Evolutionary conservation across 2,888 invertebrate genomes (phyloP).

Genomic region (Andrena bicolor): DNA sequence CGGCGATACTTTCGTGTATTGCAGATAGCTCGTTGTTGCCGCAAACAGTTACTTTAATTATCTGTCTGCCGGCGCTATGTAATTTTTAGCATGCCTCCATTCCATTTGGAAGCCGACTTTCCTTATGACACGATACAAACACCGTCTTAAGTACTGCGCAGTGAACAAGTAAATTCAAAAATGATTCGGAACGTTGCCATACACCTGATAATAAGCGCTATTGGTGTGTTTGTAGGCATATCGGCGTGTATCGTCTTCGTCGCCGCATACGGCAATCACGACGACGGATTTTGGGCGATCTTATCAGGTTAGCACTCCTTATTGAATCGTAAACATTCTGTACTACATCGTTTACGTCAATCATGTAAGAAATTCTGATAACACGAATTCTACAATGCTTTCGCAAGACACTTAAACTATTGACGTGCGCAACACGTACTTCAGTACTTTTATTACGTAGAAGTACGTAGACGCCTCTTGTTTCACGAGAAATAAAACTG

Average conservation of each 20-base stretch:
- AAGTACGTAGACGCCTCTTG: no score
- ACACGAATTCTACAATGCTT: neutral
- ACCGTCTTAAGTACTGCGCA: conserved; percentile 9
- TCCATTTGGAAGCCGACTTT: conserved; percentile 4
- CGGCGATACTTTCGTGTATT: conserved; percentile 3
- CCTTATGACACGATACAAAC: neutral
- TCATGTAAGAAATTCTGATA: neutral
- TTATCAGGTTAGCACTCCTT: conserved; percentile 71
- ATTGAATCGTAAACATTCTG: neutral
- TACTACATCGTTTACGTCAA: neutral
- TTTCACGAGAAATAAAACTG: no score
- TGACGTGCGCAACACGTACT: neutral
- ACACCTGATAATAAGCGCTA: conserved; percentile 62
- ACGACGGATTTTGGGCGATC: conserved; percentile 75
- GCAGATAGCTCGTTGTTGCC: conserved; percentile 8
- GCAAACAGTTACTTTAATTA: conserved; percentile 20
- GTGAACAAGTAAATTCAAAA: conserved; percentile 39
- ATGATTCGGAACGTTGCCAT: conserved; percentile 65
- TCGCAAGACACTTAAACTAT: neutral
- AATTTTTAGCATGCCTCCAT: neutral
- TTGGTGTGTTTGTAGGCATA: conserved; percentile 66
- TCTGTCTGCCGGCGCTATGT: neutral
- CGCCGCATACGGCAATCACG: conserved; percentile 66
- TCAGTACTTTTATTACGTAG: neutral
- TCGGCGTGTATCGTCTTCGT: conserved; percentile 71